Conservation (phyloP, 2,888 invertebrate species). For the Drosophila prostipennis region DNA sequence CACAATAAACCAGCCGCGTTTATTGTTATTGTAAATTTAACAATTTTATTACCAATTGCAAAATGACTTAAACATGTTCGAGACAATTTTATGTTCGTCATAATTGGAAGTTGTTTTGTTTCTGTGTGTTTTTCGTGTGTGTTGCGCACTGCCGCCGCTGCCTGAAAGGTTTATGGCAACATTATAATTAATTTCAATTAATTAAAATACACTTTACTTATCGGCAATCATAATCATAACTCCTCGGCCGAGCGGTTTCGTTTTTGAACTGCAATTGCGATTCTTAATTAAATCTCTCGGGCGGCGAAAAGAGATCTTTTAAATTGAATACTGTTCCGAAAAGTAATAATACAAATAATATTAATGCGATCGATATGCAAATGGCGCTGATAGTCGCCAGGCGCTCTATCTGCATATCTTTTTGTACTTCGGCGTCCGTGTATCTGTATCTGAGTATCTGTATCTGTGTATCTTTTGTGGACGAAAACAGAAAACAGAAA, state of each 20-base stretch:
- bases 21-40: constrained; percentile 56
- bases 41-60: constrained; percentile 62
- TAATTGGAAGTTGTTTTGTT: constrained; percentile 59
- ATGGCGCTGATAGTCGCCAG: constrained; percentile 62
- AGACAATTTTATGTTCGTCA: constrained; percentile 67
- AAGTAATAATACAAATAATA: constrained; percentile 54
- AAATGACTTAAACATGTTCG: constrained; percentile 63
- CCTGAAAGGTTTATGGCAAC: constrained; percentile 41
- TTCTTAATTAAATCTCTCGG: not conserved
- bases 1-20: constrained; percentile 51
- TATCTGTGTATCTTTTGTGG: constrained; percentile 29
- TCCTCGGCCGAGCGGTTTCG: constrained; percentile 27
- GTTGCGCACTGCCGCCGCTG: constrained; percentile 25
- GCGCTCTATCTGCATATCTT: constrained; percentile 33
- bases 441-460: constrained; percentile 13
- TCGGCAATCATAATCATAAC: constrained; percentile 60
- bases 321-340: constrained; percentile 24
- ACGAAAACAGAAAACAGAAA: constrained; percentile 37
- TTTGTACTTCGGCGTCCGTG: constrained; percentile 17
- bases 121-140: constrained; percentile 11
- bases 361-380: constrained; percentile 76
- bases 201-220: constrained; percentile 71
- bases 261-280: constrained; percentile 43
- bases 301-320: constrained; percentile 10
- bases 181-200: constrained; percentile 75